Evolutionary conservation across 2,113 vertebrate genomes (phyloP), one percentile per base, ranked within the genome.

Genomic region (Mirza zaza): DNA sequence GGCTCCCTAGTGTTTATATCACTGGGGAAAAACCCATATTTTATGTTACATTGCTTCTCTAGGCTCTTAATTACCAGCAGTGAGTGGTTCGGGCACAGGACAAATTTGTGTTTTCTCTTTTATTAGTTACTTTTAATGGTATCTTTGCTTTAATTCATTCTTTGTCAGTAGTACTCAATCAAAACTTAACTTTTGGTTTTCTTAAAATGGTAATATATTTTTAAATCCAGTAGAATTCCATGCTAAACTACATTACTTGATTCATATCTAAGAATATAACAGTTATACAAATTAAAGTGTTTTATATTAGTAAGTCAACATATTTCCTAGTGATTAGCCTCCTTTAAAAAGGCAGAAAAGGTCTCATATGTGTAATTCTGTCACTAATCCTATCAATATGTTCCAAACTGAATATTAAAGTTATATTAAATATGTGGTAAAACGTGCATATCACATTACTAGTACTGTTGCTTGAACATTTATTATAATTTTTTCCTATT

Each of bases 401-500:
- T 81, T 95, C 42, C 32, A 39, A 75, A 83, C 17, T 39, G 18
- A 87, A 88, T 52, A 80, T 52, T 81, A 32, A 92, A 65, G 11
- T 34, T n/a, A 88, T 9, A 63, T 77, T 59, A 71, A 85, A 29
- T 61, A 12, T 79, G 20, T 77, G 63, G 14, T 79, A 90, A 75
- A 77, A 68, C 10, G 8, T 50, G 3, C 18, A 27, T 75, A 3
- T 5, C 39, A 27, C 8, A 29, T n/a, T 83, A 42, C 23, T 81
- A 55, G 25, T 75, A 63, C 27, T 65, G 2, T n/a, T 84, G 23
- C 50, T 92, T 90, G 2, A 12, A 80, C 36, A 59, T 68, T 81
- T 87, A 79, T 83, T 75, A 88, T 39, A 39, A n/a, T 97, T 82
- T 97, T 61, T 34, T 32, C 0, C 27, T 98, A 18, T 97, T 97